Evolutionary conservation across 2,888 invertebrate genomes (phyloP), one percentile per base, ranked within the genome.

Genomic region (Trachelus stipa): DNA sequence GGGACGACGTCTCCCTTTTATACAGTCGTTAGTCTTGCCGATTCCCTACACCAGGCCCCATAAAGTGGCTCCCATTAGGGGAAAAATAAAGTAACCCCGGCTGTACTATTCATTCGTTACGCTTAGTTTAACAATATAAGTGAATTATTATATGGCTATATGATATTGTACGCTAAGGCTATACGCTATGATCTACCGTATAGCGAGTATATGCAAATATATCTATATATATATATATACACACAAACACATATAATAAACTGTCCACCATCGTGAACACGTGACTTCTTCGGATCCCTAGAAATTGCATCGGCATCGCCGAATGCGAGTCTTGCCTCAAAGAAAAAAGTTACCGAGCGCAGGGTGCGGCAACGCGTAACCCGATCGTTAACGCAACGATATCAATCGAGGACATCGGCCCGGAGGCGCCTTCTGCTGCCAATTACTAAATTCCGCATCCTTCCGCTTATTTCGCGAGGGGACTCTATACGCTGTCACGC

Each of bases 401-500:
- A 89, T 89, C 87, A 86, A 88, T 85, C 85, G 86, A 84, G 85
- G 87, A 89, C 88, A 87, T 88, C 87, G 83, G 81, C 37, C 83
- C 83, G 80, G 79, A 73, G 85, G 83, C 83, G 83, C 86, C 87
- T 87, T 85, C 85, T 86, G 85, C 84, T 82, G 83, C 84, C 87
- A 89, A 88, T 88, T 89, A 88, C 87, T 87, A 88, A 85, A 87
- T 87, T 88, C 86, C 87, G 79, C 79, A 81, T 83, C 83, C 83
- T 81, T 79, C 74, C 79, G 77, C 76, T 71, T 80, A 73, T 76
- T 81, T 71, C 73, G 78, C 77, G 78, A 76, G 77, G 76, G 82
- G 79, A 78, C 81, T 85, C 84, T 35, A 35, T 12, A 85, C 83
- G 82, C 80, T 74, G 81, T 83, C 87, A 85, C 86, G 88, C 87